Evolutionary conservation across 2,113 vertebrate genomes (phyloP).

Genomic region (Tauraco erythrolophus): DNA sequence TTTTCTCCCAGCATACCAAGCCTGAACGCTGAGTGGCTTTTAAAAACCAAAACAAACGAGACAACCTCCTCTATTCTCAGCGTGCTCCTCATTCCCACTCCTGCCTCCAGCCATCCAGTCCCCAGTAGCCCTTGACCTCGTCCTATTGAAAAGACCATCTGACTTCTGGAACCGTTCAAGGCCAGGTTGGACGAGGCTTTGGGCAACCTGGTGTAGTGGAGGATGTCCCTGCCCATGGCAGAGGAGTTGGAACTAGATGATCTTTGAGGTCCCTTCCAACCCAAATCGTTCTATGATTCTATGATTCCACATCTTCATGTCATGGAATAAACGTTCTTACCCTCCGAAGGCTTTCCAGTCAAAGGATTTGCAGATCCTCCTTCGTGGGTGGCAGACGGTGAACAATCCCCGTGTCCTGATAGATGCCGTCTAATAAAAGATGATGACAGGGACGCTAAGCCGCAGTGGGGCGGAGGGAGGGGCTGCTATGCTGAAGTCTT

Average conservation of each 20-base stretch:
- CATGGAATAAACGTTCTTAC: not conserved
- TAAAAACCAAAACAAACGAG: not conserved
- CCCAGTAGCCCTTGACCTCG: not conserved
- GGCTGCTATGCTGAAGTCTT: not conserved
- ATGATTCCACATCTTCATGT: not conserved
- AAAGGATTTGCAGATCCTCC: not conserved
- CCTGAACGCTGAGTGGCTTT: not conserved
- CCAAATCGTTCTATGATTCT: too few species aligned
- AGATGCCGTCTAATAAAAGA: not conserved
- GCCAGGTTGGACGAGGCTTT: too few species aligned
- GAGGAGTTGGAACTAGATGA: too few species aligned
- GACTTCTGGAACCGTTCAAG: too few species aligned
- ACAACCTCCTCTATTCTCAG: not conserved
- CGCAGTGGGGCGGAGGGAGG: not conserved
- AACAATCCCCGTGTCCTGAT: not conserved
- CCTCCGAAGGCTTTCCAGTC: not conserved
- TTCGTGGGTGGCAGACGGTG: not conserved
- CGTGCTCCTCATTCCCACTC: not conserved
- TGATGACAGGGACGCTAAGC: not conserved
- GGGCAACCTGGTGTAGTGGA: too few species aligned
- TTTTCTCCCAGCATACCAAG: rapidly evolving
- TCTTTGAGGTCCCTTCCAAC: too few species aligned
- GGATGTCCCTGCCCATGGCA: too few species aligned
- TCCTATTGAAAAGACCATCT: not conserved
- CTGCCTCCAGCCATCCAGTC: not conserved